Evolutionary conservation across 2,113 vertebrate species (phyloP).

Genomic region (Gambusia holbrooki): DNA sequence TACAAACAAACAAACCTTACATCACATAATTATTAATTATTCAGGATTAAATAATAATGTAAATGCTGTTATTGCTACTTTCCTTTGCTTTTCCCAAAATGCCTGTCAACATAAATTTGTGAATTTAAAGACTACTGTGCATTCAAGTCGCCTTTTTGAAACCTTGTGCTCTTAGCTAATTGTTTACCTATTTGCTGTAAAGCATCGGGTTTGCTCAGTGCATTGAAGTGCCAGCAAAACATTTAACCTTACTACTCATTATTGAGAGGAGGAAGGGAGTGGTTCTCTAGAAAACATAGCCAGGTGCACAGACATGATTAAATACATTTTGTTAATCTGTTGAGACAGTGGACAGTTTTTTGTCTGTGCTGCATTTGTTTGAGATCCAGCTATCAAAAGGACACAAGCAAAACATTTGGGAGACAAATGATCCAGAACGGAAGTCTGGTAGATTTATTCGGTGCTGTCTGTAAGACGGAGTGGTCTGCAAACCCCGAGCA

Average conservation of each 20-base stretch:
- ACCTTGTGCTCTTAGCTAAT: no score
- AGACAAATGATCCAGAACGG: slow-evolving; percentile 32
- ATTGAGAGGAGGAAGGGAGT: neutral
- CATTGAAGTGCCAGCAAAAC: no score
- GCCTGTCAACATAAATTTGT: no score
- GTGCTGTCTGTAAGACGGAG: slow-evolving; percentile 47
- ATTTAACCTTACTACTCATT: no score
- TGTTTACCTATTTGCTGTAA: no score
- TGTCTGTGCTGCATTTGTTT: slow-evolving; percentile 15
- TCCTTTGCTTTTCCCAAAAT: no score
- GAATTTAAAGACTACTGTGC: no score
- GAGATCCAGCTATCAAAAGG: slow-evolving; percentile 23
- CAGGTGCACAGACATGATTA: neutral
- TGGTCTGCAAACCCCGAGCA: slow-evolving; percentile 32
- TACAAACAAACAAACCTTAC: no score
- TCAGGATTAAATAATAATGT: neutral
- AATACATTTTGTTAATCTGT: neutral
- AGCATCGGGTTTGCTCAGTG: no score
- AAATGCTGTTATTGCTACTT: no score
- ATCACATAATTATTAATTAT: neutral
- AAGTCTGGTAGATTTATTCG: slow-evolving; percentile 38
- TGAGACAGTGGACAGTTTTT: neutral
- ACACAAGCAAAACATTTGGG: slow-evolving; percentile 11
- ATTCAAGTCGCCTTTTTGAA: no score
- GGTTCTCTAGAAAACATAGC: neutral